Evolutionary conservation across 1,140 invertebrate genomes (phyloP), one percentile per base, ranked within the genome.

Genomic region (Holotrichia oblita): DNA sequence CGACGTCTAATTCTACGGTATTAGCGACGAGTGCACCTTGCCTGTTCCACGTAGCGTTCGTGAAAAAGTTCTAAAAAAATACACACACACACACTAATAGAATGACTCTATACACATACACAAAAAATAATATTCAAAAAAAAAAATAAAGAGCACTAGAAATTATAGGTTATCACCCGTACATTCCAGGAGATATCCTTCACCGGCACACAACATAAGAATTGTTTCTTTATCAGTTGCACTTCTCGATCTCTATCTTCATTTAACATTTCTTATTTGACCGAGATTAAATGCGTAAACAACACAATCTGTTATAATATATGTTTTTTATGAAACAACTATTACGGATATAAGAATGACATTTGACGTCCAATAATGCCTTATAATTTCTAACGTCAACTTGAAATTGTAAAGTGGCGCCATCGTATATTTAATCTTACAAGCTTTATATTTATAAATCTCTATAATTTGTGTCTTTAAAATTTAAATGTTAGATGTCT

Each of bases 1-100:
- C 82, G 10, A 87, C 40, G 3, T 83, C 75, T 77, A 83, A 84
- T 76, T 87, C 84, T 22, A 90, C 82, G n/a, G 89, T 90, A 17
- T 79, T 81, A 73, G 87, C 80, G 14, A 90, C 78, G 73, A 90
- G 83, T 73, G 81, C 48, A 73, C 84, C 81, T 83, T 90, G 89
- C 2, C 85, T 79, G 40, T 81, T 61, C 79, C 85, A 80, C 34
- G 40, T 83, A 64, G 40, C 20, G 27, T 10, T 14, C 22, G 24
- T 8, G 22, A 81, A 44, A 73, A 81, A 77, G 64, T 82, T 79
- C 78, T 80, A 40, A n/a, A 84, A 84, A 82, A 72, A 64, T 42
- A 48, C 12, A 48, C 7, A 48, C n/a, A 48, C 8, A 48, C 44
- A 48, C 44, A 48, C 12, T 48, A 27, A 20, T 17, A 6, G 24